Base-by-base conservation (phyloP, 2,888 invertebrate genomes). In the Orthosia gracilis region DNA sequence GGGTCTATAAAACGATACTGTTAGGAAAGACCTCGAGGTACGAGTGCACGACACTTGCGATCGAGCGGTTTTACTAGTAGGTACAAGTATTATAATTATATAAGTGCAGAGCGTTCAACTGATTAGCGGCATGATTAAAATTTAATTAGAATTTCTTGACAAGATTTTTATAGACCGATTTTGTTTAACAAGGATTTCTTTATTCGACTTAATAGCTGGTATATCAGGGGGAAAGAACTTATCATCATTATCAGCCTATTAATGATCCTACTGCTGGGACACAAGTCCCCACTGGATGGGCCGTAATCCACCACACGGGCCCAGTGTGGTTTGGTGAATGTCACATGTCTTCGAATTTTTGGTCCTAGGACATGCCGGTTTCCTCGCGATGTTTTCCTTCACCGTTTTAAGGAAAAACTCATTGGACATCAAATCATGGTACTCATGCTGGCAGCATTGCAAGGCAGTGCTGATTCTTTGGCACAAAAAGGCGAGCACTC, bases 1-100 rank as follows among this genome's bases (percentile, higher is more conserved):
- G 18, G 49, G 3, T 18, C 49, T 64, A 73, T 80, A 73, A 80
- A 64, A 54, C 17, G 7, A 45, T 64, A 59, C 64, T 64, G 80
- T 79, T 72, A 55, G 21, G 40, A 18, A 50, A 49, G 47, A 57
- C 31, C 13, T 73, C 57, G 1, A 15, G 49, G 63, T 21, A 49
- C n/a, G 40, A 40, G 40, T 40, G 40, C 40, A 40, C 40, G 23
- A 61, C 23, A 50, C 70, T 50, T 26, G 45, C 4, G 26, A 26
- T 5, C 50, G 5, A 50, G 26, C 4, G 18, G 67, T 57, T 49
- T 67, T 54, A 54, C 52, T 58, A 4, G 55, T 40, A 40, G 40
- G 40, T 9, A 40, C 40, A 9, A 40, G 40, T 76, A 63, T 50
- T 63, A 40, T 58, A 63, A 80, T 65, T 62, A 65, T 52, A 57